A percentile compares a stretch with the other conserved stretches of the same genome.
Conservation (phyloP, 2,113 vertebrate genomes). For the Istiophorus platypterus region DNA sequence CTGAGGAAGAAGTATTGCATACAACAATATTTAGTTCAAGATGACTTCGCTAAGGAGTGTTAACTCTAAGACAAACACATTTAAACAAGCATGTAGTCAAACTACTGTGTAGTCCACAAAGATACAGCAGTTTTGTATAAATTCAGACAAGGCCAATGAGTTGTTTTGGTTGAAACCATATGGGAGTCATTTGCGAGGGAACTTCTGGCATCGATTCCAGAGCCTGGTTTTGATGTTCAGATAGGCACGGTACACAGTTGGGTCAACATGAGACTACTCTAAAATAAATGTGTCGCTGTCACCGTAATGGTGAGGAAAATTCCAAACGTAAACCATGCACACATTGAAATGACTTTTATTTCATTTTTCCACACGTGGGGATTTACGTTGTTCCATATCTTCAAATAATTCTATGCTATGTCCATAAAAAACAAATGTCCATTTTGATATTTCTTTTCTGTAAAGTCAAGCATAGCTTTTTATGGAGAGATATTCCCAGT, state of each 20-base stretch:
- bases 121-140: conserved; percentile 67
- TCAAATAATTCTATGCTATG: conserved; percentile 22
- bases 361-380: conserved; percentile 15
- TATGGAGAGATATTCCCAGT: conserved; percentile 42
- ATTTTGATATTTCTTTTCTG: conserved; percentile 52
- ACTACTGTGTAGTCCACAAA: conserved; percentile 77
- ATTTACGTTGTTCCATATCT: conserved; percentile 29
- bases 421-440: conserved; percentile 31
- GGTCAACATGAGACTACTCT: conserved; percentile 67
- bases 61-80: conserved; percentile 74
- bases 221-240: conserved; percentile 78
- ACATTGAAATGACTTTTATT: conserved; percentile 40
- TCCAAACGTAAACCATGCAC: conserved; percentile 43
- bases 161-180: conserved; percentile 79
- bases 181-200: conserved; percentile 77
- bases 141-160: conserved; percentile 65
- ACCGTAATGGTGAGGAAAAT: conserved; percentile 45
- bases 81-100: conserved; percentile 68
- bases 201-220: conserved; percentile 74
- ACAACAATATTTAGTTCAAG: conserved; percentile 32
- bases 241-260: conserved; percentile 73
- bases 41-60: conserved; percentile 52
- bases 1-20: neutral
- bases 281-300: conserved; percentile 74
- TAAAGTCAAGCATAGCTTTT: conserved; percentile 21